Evolutionary conservation across 2,888 invertebrate species (phyloP).

Genomic region (Xestia rhomboidea): DNA sequence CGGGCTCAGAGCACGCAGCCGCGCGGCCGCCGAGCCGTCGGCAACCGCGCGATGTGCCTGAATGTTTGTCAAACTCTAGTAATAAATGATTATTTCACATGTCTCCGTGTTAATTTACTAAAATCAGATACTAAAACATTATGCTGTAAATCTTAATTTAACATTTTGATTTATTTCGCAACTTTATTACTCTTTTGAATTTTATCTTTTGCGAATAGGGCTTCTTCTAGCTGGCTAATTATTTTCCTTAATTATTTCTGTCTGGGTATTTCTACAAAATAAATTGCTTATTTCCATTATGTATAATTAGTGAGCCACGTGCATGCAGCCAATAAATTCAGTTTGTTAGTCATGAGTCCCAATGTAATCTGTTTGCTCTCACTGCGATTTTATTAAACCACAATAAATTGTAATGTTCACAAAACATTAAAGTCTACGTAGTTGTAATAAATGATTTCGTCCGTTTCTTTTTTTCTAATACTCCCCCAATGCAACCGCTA

Average conservation of each 20-base stretch:
- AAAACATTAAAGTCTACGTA: conserved; percentile 50
- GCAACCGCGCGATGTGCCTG: conserved; percentile 36
- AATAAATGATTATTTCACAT: conserved; percentile 63
- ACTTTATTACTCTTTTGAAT: conserved; percentile 27
- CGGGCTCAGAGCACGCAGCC: conserved; percentile 16
- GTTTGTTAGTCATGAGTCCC: conserved; percentile 47
- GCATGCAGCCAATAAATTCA: conserved; percentile 46
- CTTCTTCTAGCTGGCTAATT: conserved; percentile 10
- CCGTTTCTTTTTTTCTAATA: conserved; percentile 28
- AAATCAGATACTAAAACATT: conserved; percentile 61
- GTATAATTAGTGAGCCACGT: conserved; percentile 35
- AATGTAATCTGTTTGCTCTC: conserved; percentile 54
- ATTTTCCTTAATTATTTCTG: conserved; percentile 23
- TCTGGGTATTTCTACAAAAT: neutral
- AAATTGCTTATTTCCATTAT: conserved; percentile 35
- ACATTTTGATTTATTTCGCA: conserved; percentile 54
- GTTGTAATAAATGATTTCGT: conserved; percentile 34
- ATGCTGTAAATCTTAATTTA: conserved; percentile 57
- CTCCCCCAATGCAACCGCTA: conserved; percentile 18
- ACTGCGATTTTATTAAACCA: conserved; percentile 52
- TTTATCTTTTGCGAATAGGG: conserved; percentile 33
- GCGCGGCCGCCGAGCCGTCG: conserved; percentile 18
- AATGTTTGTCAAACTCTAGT: conserved; percentile 62
- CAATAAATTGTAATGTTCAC: conserved; percentile 49
- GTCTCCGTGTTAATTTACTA: conserved; percentile 60